Evolutionary conservation across 2,888 invertebrate genomes (phyloP).

Genomic region (Steinernema hermaphroditum): DNA sequence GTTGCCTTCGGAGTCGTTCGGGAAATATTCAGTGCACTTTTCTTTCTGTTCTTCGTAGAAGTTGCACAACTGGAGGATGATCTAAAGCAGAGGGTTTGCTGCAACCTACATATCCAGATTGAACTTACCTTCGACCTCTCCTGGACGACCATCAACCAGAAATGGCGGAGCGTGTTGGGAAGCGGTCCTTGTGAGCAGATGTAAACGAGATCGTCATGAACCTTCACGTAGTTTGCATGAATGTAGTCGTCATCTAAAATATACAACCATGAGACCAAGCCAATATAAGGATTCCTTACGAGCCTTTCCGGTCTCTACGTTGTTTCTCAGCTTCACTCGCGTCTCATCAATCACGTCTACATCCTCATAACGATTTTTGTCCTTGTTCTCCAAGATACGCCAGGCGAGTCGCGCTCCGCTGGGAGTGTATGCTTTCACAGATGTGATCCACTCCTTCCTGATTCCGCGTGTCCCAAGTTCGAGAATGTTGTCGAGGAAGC

Average conservation of each 20-base stretch:
- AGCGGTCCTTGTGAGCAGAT: slow-evolving; percentile 54
- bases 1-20: slow-evolving; percentile 15
- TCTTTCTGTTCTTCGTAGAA: slow-evolving; percentile 41
- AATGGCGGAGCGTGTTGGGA: slow-evolving; percentile 43
- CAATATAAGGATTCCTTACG: neutral
- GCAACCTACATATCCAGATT: neutral
- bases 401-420: slow-evolving; percentile 25
- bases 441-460: slow-evolving; percentile 35
- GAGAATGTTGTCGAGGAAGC: slow-evolving; percentile 26
- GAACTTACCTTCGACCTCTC: slow-evolving; percentile 37
- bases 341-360: slow-evolving; percentile 41
- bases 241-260: slow-evolving; percentile 42
- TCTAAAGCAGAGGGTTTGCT: neutral
- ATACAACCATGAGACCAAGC: neutral
- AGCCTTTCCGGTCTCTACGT: slow-evolving; percentile 5
- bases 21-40: slow-evolving; percentile 41
- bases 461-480: slow-evolving; percentile 26
- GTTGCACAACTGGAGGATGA: slow-evolving; percentile 43
- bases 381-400: slow-evolving; percentile 25
- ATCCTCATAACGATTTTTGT: slow-evolving; percentile 42
- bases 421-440: slow-evolving; percentile 24
- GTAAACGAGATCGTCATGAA: slow-evolving; percentile 39
- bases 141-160: slow-evolving; percentile 53
- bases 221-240: slow-evolving; percentile 40
- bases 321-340: slow-evolving; percentile 37